phyloP scores from a whole-genome alignment of 1,140 invertebrate genomes.

The Vanessa tameamea region DNA sequence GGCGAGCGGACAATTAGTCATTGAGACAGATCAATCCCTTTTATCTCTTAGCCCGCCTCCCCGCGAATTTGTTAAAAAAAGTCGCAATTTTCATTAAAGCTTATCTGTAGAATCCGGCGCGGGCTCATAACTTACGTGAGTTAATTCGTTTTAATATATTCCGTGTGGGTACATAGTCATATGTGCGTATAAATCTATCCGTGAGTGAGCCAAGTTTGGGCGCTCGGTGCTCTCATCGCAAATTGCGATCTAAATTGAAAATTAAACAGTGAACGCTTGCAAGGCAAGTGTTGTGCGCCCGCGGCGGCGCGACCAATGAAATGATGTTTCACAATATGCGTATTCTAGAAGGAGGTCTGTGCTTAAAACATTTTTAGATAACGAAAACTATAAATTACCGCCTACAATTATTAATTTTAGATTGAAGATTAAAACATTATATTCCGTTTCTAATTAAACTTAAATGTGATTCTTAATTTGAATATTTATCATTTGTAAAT shows the following conservation, averaged over 20 bases:
- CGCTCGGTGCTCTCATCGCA: conserved; percentile 72
- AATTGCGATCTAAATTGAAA: conserved; percentile 82
- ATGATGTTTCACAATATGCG: conserved; percentile 22
- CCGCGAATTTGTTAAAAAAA: conserved; percentile 71
- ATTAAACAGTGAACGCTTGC: conserved; percentile 75
- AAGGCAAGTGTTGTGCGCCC: conserved; percentile 42
- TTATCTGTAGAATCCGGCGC: conserved; percentile 60
- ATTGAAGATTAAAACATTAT: background rate
- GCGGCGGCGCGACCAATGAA: conserved; percentile 44
- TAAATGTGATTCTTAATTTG: background rate
- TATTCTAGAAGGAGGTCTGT: conserved; percentile 15
- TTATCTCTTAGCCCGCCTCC: conserved; percentile 59
- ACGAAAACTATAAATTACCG: conserved; percentile 12
- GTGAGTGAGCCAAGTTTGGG: conserved; percentile 71
- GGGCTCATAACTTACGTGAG: conserved; percentile 66
- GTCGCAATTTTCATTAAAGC: conserved; percentile 71
- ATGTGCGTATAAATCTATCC: conserved; percentile 76
- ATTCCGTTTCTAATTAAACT: background rate
- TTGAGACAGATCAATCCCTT: conserved; percentile 70
- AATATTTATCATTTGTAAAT: background rate
- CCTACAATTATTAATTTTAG: conserved; percentile 5
- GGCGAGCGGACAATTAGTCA: conserved; percentile 60
- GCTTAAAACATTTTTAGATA: conserved; percentile 21
- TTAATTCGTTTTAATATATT: conserved; percentile 76
- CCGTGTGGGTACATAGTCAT: conserved; percentile 55